phyloP scores from a whole-genome alignment of 2,888 invertebrate genomes.

The Pyrgus malvae region DNA sequence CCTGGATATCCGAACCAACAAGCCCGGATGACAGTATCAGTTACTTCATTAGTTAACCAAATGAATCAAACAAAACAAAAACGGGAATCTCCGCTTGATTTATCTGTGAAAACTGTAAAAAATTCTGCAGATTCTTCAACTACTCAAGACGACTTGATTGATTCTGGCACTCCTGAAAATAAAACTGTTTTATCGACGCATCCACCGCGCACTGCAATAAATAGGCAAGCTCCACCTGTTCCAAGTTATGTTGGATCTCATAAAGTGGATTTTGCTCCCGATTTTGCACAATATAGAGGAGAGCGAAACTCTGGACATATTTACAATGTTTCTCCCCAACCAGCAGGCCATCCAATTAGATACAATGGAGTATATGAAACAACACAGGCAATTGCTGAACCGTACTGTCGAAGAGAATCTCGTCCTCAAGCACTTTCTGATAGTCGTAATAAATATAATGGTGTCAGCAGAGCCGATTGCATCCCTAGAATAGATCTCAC shows the following conservation, averaged over 20 bases:
- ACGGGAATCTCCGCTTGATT: conserved; percentile 91
- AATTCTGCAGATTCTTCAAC: conserved; percentile 95
- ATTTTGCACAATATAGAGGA: conserved; percentile 82
- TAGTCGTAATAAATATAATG: conserved; percentile 56
- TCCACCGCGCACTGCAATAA: conserved; percentile 57
- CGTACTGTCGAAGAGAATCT: conserved; percentile 63
- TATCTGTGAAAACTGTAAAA: conserved; percentile 94
- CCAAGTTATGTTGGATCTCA: conserved; percentile 76
- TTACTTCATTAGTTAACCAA: conserved; percentile 73
- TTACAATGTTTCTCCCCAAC: conserved; percentile 47
- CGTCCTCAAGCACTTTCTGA: conserved; percentile 60
- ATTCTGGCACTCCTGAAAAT: conserved; percentile 65
- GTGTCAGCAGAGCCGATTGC: conserved; percentile 55
- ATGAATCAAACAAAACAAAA: conserved; percentile 80
- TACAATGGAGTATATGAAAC: conserved; percentile 64
- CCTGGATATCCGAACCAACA: conserved; percentile 68
- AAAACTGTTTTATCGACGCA: conserved; percentile 59
- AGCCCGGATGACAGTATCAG: conserved; percentile 74
- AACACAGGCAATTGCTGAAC: conserved; percentile 52
- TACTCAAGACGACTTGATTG: conserved; percentile 84
- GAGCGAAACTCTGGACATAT: conserved; percentile 56
- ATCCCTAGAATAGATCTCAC: conserved; percentile 77
- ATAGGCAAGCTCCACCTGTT: conserved; percentile 47
- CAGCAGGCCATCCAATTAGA: conserved; percentile 48
- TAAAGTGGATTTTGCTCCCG: conserved; percentile 90